These are phyloP conservation scores for Chelonoidis abingdonii DNA, from an alignment of 2,113 vertebrate genomes.

Conservation along the genomic window DNA sequence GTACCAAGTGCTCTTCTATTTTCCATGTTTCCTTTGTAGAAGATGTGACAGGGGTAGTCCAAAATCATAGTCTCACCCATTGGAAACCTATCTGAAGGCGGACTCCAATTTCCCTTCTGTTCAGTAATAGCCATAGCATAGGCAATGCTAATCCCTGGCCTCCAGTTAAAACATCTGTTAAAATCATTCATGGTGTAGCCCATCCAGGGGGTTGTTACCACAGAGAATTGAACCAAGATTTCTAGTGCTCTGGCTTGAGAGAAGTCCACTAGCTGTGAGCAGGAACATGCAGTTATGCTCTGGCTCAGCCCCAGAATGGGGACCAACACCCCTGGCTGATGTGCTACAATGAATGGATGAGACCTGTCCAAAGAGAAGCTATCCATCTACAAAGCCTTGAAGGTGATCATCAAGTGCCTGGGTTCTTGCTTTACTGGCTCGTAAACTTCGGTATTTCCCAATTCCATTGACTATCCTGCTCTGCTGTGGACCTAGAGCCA, in stretches of 20 bases:
- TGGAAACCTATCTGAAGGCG: background rate
- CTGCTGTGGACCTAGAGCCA: slow-evolving; percentile 51
- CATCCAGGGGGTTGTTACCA: background rate
- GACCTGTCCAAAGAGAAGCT: slow-evolving; percentile 26
- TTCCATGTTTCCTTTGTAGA: background rate
- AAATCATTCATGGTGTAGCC: background rate
- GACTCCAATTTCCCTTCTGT: background rate
- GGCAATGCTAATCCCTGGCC: background rate
- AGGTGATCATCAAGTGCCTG: slow-evolving; percentile 39
- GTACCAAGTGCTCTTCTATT: background rate
- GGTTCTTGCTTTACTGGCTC: slow-evolving; percentile 21
- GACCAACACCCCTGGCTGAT: background rate
- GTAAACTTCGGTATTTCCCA: slow-evolving; percentile 51
- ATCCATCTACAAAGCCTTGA: slow-evolving; percentile 34
- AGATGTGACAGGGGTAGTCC: background rate
- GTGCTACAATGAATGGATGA: slow-evolving; percentile 15
- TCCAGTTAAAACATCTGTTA: fast-evolving
- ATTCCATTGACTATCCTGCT: slow-evolving; percentile 50
- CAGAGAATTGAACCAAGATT: background rate
- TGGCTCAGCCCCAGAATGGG: background rate
- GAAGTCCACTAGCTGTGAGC: background rate
- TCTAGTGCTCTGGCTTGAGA: background rate
- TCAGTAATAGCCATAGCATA: background rate
- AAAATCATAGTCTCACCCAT: background rate
- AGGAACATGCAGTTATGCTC: background rate